These are phyloP conservation scores for Microplitis deprimator DNA, from an alignment of 2,888 invertebrate genomes.

Conservation along the genomic window DNA sequence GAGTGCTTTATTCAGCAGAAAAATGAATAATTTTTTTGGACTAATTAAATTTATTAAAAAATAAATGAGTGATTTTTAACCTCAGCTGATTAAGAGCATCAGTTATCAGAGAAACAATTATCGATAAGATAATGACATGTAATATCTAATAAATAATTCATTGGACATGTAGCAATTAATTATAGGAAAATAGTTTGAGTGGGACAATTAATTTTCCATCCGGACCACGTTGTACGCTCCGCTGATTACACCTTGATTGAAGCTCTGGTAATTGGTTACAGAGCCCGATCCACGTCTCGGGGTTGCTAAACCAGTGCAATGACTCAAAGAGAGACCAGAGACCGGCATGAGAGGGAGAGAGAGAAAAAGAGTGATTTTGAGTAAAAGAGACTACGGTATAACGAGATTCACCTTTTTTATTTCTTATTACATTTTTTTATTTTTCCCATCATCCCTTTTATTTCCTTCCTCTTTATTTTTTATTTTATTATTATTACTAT, in stretches of 20 bases:
- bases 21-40: too few species aligned
- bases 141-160: constrained; percentile 14
- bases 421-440: constrained; percentile 26
- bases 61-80: too few species aligned
- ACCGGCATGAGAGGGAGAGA: neutral
- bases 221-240: constrained; percentile 42
- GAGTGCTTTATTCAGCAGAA: too few species aligned
- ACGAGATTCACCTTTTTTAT: constrained; percentile 39
- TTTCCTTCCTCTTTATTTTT: constrained; percentile 1
- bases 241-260: constrained; percentile 56
- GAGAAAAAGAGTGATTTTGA: constrained; percentile 18
- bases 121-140: too few species aligned
- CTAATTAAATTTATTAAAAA: too few species aligned
- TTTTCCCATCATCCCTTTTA: constrained; percentile 20
- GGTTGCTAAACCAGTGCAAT: constrained; percentile 23
- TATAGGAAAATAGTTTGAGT: constrained; percentile 43
- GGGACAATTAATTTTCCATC: constrained; percentile 57
- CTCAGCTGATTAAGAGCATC: too few species aligned
- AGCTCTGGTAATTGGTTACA: constrained; percentile 54
- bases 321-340: constrained; percentile 30
- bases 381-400: constrained; percentile 46
- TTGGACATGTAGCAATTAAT: constrained; percentile 34
- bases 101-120: too few species aligned
- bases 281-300: constrained; percentile 29
- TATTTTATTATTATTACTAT: constrained; percentile 5